phyloP scores from a whole-genome alignment of 2,797 vertebrate species.

The Melopsittacus undulatus region DNA sequence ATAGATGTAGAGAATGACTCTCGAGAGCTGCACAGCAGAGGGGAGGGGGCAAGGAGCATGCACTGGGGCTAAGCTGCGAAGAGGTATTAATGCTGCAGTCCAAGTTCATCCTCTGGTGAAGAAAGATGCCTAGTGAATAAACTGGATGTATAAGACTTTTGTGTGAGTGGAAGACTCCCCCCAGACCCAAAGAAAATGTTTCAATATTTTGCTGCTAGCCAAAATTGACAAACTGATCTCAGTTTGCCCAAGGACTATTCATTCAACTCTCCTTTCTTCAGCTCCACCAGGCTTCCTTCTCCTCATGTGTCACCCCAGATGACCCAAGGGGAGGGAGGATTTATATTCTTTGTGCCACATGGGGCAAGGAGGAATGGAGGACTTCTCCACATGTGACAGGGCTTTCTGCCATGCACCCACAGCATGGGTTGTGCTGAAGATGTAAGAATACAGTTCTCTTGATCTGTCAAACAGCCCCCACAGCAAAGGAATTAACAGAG shows the following conservation, averaged over 20 bases:
- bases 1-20: neutral
- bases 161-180: neutral
- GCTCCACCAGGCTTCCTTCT: neutral
- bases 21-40: neutral
- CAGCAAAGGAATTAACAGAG: neutral
- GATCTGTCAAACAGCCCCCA: neutral
- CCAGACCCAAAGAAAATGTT: neutral
- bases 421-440: neutral
- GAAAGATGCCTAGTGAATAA: neutral
- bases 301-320: neutral
- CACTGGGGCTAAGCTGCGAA: neutral
- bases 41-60: neutral
- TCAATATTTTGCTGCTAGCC: neutral
- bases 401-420: neutral
- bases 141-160: neutral
- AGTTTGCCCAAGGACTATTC: neutral
- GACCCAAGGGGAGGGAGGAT: neutral
- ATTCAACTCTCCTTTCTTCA: neutral
- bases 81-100: neutral
- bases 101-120: neutral
- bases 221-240: neutral
- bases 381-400: neutral
- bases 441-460: neutral
- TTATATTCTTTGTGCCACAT: neutral
- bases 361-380: neutral